Percentiles rank a stretch among this genome's conserved stretches.
phyloP scores from a whole-genome alignment of 2,797 vertebrate genomes.

The Valencia hispanica region DNA sequence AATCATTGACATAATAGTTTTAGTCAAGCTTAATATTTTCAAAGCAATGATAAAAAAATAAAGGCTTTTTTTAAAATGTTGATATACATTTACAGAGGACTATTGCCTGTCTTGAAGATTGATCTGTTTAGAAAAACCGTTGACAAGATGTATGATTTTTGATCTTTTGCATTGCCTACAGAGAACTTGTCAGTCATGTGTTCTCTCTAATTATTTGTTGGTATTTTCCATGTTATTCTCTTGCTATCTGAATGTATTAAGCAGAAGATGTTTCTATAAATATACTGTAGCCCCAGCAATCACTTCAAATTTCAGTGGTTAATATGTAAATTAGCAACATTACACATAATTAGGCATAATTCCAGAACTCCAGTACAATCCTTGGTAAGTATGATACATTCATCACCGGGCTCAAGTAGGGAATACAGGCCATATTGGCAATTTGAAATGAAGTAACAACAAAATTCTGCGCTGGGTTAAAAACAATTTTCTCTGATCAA shows the following conservation, averaged over 20 bases:
- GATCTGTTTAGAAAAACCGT: not conserved
- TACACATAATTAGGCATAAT: not conserved
- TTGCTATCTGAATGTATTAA: not conserved
- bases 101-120: not conserved
- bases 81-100: not conserved
- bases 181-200: constrained; percentile 1
- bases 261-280: no score
- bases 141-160: not conserved
- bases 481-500: no score
- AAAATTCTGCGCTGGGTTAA: not conserved
- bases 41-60: not conserved
- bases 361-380: not conserved
- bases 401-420: no score
- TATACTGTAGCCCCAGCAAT: not conserved
- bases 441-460: not conserved
- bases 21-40: not conserved
- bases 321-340: not conserved
- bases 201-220: not conserved
- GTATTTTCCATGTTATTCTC: not conserved
- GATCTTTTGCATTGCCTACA: not conserved
- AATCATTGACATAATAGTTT: constrained; percentile 5
- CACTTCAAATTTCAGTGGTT: not conserved
- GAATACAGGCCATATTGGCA: not conserved
- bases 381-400: no score
- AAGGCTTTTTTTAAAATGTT: constrained; percentile 1